A percentile compares a stretch with the other conserved stretches of the same genome.
These are phyloP conservation scores for Coreius guichenoti DNA, from an alignment of 2,797 vertebrate species.

Conservation along the genomic window DNA sequence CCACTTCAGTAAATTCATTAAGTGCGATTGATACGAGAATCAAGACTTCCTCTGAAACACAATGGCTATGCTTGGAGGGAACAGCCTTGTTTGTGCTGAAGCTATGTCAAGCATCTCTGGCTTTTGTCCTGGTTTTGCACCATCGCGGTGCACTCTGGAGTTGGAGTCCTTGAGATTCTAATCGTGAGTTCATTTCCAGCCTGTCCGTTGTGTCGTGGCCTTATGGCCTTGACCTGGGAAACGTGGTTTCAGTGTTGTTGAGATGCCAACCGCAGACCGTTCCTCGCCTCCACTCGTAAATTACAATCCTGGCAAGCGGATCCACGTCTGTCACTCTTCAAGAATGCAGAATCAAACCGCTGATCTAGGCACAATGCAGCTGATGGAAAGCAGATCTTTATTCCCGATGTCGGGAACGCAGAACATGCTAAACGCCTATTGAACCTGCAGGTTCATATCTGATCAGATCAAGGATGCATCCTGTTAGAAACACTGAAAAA, in stretches of 20 bases:
- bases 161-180: constrained; percentile 61
- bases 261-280: constrained; percentile 71
- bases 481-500: neutral
- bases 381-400: constrained; percentile 74
- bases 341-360: constrained; percentile 69
- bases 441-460: constrained; percentile 37
- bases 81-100: constrained; percentile 26
- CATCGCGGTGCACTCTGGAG: constrained; percentile 48
- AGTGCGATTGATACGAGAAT: constrained; percentile 58
- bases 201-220: constrained; percentile 56
- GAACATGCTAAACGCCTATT: neutral
- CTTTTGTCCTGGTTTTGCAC: constrained; percentile 28
- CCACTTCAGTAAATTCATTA: constrained; percentile 58
- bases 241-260: constrained; percentile 75
- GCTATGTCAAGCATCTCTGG: constrained; percentile 38
- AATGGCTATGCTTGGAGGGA: constrained; percentile 34
- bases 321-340: constrained; percentile 66
- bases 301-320: constrained; percentile 67
- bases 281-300: constrained; percentile 72
- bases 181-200: constrained; percentile 63
- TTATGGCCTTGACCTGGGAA: constrained; percentile 71
- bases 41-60: constrained; percentile 43
- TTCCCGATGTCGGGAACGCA: constrained; percentile 35
- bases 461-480: neutral
- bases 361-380: constrained; percentile 75